These are phyloP conservation scores for Dicrurus megarhynchus DNA, from an alignment of 2,113 vertebrate species.

Conservation along the genomic window DNA sequence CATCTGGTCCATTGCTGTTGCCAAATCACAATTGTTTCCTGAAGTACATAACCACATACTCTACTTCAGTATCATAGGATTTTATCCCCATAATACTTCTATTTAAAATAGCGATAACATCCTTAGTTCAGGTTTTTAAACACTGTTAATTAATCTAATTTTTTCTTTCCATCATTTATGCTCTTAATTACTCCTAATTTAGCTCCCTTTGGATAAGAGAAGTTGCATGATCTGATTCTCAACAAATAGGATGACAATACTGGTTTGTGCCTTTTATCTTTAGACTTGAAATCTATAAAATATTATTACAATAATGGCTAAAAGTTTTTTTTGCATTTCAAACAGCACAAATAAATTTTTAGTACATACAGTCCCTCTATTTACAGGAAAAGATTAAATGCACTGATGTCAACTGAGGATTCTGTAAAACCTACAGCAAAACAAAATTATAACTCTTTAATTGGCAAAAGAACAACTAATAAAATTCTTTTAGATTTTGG, in stretches of 20 bases:
- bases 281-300: not conserved
- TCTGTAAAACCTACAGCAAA: not conserved
- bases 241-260: not conserved
- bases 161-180: not conserved
- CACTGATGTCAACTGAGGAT: not conserved
- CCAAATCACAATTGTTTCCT: not conserved
- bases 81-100: not conserved
- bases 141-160: not conserved
- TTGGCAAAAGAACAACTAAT: not conserved
- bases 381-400: not conserved
- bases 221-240: not conserved
- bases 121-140: not conserved
- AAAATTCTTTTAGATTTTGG: not conserved
- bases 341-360: not conserved
- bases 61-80: not conserved
- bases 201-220: not conserved
- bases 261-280: not conserved
- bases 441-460: not conserved
- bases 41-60: not conserved
- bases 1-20: not conserved
- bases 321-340: not conserved
- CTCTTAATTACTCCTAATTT: not conserved
- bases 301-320: not conserved
- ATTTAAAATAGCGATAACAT: not conserved
- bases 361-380: not conserved